These are phyloP conservation scores for Nannospalax galili DNA, from an alignment of 2,113 vertebrate species.

Conservation along the genomic window DNA sequence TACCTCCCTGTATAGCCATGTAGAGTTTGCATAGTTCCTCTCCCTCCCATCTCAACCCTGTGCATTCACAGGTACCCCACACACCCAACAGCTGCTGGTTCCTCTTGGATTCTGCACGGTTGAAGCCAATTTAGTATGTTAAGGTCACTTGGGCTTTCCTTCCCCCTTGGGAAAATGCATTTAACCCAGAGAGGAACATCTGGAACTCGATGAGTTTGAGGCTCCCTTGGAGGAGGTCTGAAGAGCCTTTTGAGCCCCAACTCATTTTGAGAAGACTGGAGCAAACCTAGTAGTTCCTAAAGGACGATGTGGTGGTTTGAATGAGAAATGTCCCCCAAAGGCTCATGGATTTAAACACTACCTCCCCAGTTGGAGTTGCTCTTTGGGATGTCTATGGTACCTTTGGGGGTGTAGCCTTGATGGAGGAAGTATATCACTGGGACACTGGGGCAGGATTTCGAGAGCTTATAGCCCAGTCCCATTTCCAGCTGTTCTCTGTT, in stretches of 20 bases:
- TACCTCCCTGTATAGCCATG: accelerated
- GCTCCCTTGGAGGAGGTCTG: neutral
- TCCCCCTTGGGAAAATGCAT: neutral
- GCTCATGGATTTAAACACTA: too few relatives aligned
- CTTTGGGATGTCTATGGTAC: too few relatives aligned
- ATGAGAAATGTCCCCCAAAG: too few relatives aligned
- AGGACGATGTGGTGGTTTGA: neutral
- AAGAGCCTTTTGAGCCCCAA: neutral
- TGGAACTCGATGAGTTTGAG: neutral
- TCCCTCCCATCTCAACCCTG: neutral
- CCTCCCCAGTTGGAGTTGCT: too few relatives aligned
- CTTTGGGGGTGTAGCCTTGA: too few relatives aligned
- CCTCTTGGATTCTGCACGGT: neutral
- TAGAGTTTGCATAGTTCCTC: neutral
- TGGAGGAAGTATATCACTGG: too few relatives aligned
- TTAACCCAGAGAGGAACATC: neutral
- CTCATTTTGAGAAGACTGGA: neutral
- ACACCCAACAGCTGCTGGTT: neutral
- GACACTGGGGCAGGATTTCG: too few relatives aligned
- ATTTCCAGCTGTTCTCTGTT: too few relatives aligned
- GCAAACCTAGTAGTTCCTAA: neutral
- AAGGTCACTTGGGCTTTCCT: neutral
- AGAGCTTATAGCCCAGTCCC: too few relatives aligned
- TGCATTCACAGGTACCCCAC: accelerated
- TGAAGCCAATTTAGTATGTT: neutral